Evolutionary conservation across 2,888 invertebrate species (phyloP), one percentile per base, ranked within the genome.

Genomic region (Lordiphosa andalusiaca): DNA sequence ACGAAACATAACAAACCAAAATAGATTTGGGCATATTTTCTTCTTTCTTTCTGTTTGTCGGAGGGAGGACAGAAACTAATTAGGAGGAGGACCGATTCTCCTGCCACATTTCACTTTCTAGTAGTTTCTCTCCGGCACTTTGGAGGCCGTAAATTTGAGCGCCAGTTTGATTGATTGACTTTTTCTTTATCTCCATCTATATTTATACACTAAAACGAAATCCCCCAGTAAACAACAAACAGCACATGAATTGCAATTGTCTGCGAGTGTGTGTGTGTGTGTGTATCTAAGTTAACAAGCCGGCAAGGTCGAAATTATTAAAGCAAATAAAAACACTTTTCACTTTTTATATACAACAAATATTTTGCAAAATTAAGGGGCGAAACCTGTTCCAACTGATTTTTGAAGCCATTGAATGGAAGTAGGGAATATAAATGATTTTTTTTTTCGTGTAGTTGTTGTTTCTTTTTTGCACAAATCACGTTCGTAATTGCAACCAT

Each of bases 401-500:
- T 23, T 23, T 23, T 23, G 23, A 23, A 19, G 19, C 19, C 19
- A 19, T 19, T 19, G 19, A 19, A 19, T 19, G 19, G 16, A 2
- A 19, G 19, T 19, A 19, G 19, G 19, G 19, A 19, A 19, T 19
- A 19, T 19, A 19, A 19, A 19, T 19, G 30, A 16, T 16, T 16
- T 16, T 16, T 16, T 16, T 16, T n/a, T n/a, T n/a, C 2, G 9
- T 7, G 7, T 2, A 2, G 3, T 30, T 30, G 9, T 30, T 30
- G 9, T 30, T 30, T 30, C 9, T 30, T 30, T 30, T 9, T 44
- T 44, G 64, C 77, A 68, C 70, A 68, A 77, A 78, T 78, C 82
- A 78, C 77, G 77, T 78, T 81, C 74, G 66, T 70, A 74, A 74
- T 77, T 78, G 82, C 72, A 81, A 78, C 77, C 77, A 74, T 81